These are phyloP conservation scores for Ligdia adustata DNA, from an alignment of 2,888 invertebrate species.

Conservation along the genomic window DNA sequence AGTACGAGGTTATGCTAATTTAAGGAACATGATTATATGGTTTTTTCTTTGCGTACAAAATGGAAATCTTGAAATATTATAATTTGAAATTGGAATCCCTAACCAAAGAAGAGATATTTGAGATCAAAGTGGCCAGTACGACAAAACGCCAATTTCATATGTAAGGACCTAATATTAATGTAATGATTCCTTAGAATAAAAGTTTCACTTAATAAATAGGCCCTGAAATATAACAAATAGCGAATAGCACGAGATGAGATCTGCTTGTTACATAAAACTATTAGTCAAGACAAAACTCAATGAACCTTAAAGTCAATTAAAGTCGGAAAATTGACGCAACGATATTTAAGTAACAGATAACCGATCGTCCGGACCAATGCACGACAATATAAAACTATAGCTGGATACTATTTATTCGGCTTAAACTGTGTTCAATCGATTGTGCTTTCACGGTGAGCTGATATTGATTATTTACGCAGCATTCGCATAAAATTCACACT, in stretches of 20 bases:
- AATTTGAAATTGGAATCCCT: no score
- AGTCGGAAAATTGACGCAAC: constrained; percentile 35
- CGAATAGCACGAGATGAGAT: no score
- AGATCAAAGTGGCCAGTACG: no score
- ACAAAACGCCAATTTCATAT: no score
- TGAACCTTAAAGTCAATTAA: constrained; percentile 35
- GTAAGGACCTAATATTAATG: no score
- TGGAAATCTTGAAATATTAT: no score
- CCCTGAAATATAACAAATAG: no score
- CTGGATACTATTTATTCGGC: constrained; percentile 22
- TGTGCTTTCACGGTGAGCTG: constrained; percentile 23
- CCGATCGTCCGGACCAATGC: constrained; percentile 41
- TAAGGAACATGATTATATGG: no score
- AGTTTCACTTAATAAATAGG: no score
- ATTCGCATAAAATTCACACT: constrained; percentile 22
- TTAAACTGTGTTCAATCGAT: constrained; percentile 27
- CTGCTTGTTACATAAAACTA: constrained; percentile 2
- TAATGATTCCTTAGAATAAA: no score
- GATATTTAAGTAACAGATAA: constrained; percentile 39
- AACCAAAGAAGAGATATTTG: no score
- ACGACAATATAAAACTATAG: constrained; percentile 23
- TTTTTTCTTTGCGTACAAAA: no score
- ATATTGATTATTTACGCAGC: constrained; percentile 21
- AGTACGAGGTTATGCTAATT: background rate
- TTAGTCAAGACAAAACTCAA: constrained; percentile 19